These are phyloP conservation scores for Sebastes trivittatus DNA, from an alignment of 2,797 vertebrate species.

Conservation along the genomic window DNA sequence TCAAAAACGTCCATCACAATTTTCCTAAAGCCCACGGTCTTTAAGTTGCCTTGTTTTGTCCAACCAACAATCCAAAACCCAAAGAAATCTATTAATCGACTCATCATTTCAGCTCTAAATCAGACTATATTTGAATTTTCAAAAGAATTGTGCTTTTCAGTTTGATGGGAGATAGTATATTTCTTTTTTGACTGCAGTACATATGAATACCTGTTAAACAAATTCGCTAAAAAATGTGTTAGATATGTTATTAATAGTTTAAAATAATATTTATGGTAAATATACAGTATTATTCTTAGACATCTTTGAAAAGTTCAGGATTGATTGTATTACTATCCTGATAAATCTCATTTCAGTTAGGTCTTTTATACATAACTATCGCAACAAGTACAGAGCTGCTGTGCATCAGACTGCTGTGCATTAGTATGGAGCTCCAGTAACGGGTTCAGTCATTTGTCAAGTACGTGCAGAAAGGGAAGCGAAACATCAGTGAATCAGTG, in stretches of 20 bases:
- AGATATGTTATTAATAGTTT: no score
- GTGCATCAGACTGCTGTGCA: neutral
- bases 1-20: no score
- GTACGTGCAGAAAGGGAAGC: slow-evolving; percentile 9
- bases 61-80: no score
- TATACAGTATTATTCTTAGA: neutral
- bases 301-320: neutral
- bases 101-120: no score
- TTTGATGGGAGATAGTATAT: neutral
- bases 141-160: neutral
- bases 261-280: neutral
- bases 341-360: neutral
- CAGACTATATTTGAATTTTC: neutral
- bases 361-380: no score
- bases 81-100: no score
- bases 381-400: neutral
- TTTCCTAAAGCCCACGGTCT: no score
- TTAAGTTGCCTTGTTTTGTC: no score
- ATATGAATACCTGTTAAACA: neutral
- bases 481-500: neutral
- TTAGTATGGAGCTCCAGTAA: neutral
- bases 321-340: neutral
- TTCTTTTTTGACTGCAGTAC: neutral
- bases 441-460: neutral
- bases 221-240: neutral